Conservation (phyloP, 2,797 vertebrate genomes). For the Phaenicophaeus curvirostris region DNA sequence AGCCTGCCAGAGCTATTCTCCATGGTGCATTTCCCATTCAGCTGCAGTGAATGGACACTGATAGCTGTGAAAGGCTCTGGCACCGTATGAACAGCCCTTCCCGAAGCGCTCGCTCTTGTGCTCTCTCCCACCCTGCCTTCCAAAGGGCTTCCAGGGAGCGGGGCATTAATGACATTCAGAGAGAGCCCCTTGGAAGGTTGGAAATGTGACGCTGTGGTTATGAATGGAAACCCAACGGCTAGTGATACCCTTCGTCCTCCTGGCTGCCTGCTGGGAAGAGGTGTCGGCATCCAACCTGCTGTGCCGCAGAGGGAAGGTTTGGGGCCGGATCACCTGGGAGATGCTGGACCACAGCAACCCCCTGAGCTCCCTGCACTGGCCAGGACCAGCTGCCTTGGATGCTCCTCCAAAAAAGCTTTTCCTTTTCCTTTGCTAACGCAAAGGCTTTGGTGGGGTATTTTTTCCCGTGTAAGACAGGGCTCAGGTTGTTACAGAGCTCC, state of each 20-base stretch:
- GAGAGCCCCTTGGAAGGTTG: conserved; percentile 1
- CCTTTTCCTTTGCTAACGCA: neutral
- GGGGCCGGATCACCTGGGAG: fast-evolving
- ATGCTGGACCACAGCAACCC: neutral
- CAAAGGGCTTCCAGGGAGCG: neutral
- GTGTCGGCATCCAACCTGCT: neutral
- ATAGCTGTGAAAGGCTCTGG: conserved; percentile 62
- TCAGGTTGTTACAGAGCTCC: neutral
- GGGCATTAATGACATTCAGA: neutral
- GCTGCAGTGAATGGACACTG: conserved; percentile 21
- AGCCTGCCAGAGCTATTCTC: conserved; percentile 64
- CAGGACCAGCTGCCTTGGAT: neutral
- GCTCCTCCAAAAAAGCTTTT: neutral
- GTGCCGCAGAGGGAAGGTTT: fast-evolving
- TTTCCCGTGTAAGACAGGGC: neutral
- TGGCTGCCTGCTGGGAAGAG: neutral
- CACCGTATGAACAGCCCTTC: conserved; percentile 37
- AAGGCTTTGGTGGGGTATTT: neutral
- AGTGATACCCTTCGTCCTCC: neutral
- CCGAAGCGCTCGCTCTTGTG: neutral
- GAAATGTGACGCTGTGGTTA: fast-evolving
- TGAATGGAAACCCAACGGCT: neutral
- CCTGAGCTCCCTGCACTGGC: neutral
- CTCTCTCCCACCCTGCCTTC: conserved; percentile 48
- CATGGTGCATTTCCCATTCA: conserved; percentile 46